Conservation (phyloP, 2,797 vertebrate species). For the Siniperca undulata region DNA sequence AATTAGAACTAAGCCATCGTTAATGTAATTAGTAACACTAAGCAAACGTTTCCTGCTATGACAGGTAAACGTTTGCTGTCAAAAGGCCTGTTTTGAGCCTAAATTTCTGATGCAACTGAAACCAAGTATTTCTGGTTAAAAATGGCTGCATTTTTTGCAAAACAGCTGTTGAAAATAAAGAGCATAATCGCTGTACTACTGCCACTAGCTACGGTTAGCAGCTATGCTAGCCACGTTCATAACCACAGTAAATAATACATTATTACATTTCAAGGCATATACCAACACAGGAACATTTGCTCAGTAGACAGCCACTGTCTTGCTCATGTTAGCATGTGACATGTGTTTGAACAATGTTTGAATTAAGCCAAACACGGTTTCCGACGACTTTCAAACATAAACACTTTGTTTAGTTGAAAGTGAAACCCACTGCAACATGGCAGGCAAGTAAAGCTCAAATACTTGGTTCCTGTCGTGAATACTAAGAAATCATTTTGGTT, state of each 20-base stretch:
- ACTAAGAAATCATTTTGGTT: constrained; percentile 1
- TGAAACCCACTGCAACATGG: background rate
- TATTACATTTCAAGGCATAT: background rate
- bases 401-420: constrained; percentile 9
- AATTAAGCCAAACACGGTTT: background rate
- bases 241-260: background rate
- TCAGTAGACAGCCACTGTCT: background rate
- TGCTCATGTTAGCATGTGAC: background rate
- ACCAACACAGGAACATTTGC: background rate
- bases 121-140: background rate
- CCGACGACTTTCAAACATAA: background rate
- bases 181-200: background rate
- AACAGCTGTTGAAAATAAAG: background rate
- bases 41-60: background rate
- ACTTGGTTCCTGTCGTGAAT: background rate
- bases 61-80: background rate
- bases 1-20: background rate
- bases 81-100: background rate
- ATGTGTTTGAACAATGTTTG: background rate
- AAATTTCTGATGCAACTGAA: background rate
- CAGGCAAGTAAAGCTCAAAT: constrained; percentile 2
- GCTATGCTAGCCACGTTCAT: background rate
- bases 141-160: background rate
- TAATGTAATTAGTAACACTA: background rate
- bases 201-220: background rate